Conservation (phyloP, 2,113 vertebrate species). For the Amia ocellicauda region DNA sequence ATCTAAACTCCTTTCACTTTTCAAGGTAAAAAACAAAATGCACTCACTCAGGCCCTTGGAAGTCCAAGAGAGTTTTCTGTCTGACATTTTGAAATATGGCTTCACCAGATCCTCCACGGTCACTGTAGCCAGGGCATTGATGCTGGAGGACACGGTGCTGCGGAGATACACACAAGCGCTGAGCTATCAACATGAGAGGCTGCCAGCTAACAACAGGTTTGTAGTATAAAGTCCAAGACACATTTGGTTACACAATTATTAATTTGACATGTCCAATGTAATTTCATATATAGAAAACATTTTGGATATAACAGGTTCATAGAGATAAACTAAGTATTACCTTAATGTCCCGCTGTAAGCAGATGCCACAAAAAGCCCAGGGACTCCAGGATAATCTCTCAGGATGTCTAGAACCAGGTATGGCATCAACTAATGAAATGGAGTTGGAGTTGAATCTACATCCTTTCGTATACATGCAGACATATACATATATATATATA, state of each 20-base stretch:
- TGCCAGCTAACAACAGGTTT: no score
- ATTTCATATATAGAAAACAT: no score
- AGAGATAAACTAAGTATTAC: no score
- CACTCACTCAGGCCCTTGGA: conserved; percentile 76
- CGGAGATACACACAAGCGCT: background rate
- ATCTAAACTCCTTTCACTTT: no score
- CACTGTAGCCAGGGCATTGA: conserved; percentile 78
- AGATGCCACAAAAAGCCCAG: conserved; percentile 75
- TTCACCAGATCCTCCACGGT: conserved; percentile 78
- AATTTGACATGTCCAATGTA: no score
- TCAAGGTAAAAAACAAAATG: background rate
- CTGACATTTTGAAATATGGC: conserved; percentile 62
- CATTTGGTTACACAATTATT: no score
- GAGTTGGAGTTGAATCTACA: no score
- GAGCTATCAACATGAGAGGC: no score
- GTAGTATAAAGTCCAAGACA: no score
- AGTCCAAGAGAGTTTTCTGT: conserved; percentile 66
- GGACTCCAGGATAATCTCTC: conserved; percentile 63
- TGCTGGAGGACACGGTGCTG: conserved; percentile 85
- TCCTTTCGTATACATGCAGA: no score
- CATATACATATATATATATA: background rate
- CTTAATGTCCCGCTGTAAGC: conserved; percentile 75
- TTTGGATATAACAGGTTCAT: no score
- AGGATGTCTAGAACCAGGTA: conserved; percentile 73
- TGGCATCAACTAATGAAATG: conserved; percentile 66